A percentile compares a stretch with the other conserved stretches of the same genome.
phyloP scores from a whole-genome alignment of 2,797 vertebrate species.

The Gobionotothen gibberifrons region DNA sequence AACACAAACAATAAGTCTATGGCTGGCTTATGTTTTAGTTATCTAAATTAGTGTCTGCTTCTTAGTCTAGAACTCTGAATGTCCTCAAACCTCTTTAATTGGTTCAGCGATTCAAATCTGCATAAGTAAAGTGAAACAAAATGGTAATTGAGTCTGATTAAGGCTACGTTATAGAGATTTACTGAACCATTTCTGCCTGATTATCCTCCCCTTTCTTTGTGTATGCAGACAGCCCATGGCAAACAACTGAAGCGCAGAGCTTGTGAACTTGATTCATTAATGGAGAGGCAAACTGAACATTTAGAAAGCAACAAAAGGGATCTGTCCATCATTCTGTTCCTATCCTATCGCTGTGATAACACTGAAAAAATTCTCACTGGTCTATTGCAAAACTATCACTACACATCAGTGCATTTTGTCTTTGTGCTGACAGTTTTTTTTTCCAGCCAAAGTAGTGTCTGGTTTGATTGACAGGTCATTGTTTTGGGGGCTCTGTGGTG shows the following conservation, averaged over 20 bases:
- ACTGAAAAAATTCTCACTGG: background rate
- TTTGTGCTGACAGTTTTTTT: constrained; percentile 21
- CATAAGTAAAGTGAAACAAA: constrained; percentile 44
- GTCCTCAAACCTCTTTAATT: constrained; percentile 34
- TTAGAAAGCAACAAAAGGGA: constrained; percentile 2
- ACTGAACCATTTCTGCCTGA: constrained; percentile 51
- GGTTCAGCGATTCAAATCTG: constrained; percentile 34
- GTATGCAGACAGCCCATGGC: constrained; percentile 38
- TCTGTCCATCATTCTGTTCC: background rate
- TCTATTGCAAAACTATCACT: background rate
- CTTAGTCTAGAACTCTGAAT: constrained; percentile 29
- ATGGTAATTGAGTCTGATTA: constrained; percentile 51
- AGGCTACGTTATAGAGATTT: constrained; percentile 37
- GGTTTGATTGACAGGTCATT: constrained; percentile 75
- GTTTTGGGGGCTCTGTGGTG: constrained; percentile 64
- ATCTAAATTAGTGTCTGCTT: background rate
- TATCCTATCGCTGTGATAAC: background rate
- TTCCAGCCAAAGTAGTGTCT: constrained; percentile 31
- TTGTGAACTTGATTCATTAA: constrained; percentile 44
- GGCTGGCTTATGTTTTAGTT: constrained; percentile 41
- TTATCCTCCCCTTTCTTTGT: constrained; percentile 42
- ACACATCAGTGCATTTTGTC: constrained; percentile 4
- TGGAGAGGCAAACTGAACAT: constrained; percentile 25
- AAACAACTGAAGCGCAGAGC: constrained; percentile 29
- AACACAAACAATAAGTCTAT: constrained; percentile 40